These are phyloP conservation scores for Agrochola lota DNA, from an alignment of 2,888 invertebrate genomes.

Conservation along the genomic window DNA sequence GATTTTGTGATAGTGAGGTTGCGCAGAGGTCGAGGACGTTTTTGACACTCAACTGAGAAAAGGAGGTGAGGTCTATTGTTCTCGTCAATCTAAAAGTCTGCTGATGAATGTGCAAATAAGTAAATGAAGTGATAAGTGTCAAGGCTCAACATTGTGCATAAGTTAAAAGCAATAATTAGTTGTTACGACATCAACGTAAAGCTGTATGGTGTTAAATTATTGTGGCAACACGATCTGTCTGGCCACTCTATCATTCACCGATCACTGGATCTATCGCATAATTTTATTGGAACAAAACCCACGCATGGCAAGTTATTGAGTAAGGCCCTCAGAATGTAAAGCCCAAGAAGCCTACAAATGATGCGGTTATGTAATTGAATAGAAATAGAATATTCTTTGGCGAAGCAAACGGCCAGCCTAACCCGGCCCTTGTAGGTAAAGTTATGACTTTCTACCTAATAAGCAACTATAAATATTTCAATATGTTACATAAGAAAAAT, in stretches of 20 bases:
- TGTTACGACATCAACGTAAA: slow-evolving; percentile 30
- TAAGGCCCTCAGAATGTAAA: slow-evolving; percentile 1
- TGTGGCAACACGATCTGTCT: slow-evolving; percentile 28
- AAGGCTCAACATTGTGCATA: slow-evolving; percentile 36
- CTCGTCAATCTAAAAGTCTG: neutral
- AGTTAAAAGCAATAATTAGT: slow-evolving; percentile 37
- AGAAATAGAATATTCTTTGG: neutral
- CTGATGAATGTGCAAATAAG: slow-evolving; percentile 49
- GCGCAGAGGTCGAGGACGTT: neutral
- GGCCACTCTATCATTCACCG: neutral
- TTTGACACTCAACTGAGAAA: neutral
- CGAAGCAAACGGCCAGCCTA: neutral
- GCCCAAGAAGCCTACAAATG: neutral
- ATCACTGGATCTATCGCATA: neutral
- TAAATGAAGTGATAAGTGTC: slow-evolving; percentile 41
- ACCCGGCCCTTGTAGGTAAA: neutral
- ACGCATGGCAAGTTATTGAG: slow-evolving; percentile 8
- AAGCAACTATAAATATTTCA: neutral
- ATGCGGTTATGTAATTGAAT: slow-evolving; percentile 4
- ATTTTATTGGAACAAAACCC: slow-evolving; percentile 8
- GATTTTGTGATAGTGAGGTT: neutral
- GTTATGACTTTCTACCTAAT: neutral
- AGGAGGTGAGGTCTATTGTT: slow-evolving; percentile 2
- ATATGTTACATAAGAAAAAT: neutral
- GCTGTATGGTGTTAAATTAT: slow-evolving; percentile 18